Conservation (phyloP, 2,113 vertebrate species). For the Terrapene triunguis region DNA sequence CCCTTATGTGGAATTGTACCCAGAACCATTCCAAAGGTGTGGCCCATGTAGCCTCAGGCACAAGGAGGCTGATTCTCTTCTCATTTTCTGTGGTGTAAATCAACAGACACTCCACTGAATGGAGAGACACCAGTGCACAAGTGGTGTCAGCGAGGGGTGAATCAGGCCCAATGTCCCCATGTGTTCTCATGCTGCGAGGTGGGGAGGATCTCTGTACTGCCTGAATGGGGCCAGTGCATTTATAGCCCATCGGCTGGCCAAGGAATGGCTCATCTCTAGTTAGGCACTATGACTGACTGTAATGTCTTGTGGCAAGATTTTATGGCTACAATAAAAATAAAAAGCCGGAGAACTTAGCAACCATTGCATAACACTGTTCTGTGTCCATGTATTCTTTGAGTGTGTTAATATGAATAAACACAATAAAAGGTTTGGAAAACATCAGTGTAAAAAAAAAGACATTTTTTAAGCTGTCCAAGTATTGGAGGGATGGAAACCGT, state of each 20-base stretch:
- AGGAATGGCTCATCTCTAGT: rapidly evolving
- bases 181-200: neutral
- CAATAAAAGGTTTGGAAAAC: neutral
- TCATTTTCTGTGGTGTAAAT: rapidly evolving
- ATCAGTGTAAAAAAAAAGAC: neutral
- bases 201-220: rapidly evolving
- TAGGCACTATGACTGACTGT: neutral
- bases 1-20: neutral
- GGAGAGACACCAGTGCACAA: neutral
- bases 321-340: rapidly evolving
- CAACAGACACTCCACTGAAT: neutral
- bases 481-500: neutral
- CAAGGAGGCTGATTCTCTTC: rapidly evolving
- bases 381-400: neutral
- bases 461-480: neutral
- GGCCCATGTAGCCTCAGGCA: neutral
- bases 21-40: neutral
- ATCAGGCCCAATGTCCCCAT: neutral
- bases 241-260: rapidly evolving
- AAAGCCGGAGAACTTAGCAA: neutral
- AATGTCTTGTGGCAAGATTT: neutral
- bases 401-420: neutral
- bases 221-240: neutral
- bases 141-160: neutral
- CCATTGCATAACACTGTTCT: rapidly evolving